These are phyloP conservation scores for Aethina tumida DNA, from an alignment of 1,140 invertebrate species.

Conservation along the genomic window DNA sequence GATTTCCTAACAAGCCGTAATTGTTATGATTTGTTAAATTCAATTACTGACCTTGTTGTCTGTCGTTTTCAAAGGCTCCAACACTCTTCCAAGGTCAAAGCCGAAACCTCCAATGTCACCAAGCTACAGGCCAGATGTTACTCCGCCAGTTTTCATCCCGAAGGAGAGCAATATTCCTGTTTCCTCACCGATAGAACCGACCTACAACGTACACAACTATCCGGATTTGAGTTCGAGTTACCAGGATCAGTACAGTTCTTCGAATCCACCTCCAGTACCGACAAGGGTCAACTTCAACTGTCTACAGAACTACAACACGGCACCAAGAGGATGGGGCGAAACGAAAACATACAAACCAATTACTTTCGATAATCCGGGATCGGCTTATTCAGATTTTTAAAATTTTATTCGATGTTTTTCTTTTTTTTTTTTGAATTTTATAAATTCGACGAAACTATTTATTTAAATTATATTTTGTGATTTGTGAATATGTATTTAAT, in stretches of 20 bases:
- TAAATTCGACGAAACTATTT: too few relatives aligned
- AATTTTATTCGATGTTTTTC: not conserved
- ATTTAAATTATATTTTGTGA: too few relatives aligned
- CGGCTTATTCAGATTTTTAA: constrained; percentile 55
- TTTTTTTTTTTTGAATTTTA: too few relatives aligned
- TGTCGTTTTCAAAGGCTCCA: constrained; percentile 37
- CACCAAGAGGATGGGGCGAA: constrained; percentile 67
- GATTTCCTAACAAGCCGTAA: constrained; percentile 4
- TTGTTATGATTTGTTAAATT: constrained; percentile 8
- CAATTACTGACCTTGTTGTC: constrained; percentile 9
- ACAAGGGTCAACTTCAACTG: constrained; percentile 21
- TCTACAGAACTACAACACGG: constrained; percentile 63
- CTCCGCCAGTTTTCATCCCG: constrained; percentile 34
- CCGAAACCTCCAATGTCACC: constrained; percentile 42
- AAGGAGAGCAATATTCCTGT: constrained; percentile 39
- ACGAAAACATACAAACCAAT: constrained; percentile 57
- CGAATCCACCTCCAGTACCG: constrained; percentile 16
- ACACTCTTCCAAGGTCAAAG: constrained; percentile 42
- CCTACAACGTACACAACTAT: constrained; percentile 20
- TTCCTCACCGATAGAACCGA: constrained; percentile 37
- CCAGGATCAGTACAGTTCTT: constrained; percentile 7
- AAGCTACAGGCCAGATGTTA: constrained; percentile 33
- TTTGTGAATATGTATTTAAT: too few relatives aligned
- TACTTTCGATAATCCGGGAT: constrained; percentile 46
- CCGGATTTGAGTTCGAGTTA: constrained; percentile 10